These are phyloP conservation scores for Chorisops tibialis DNA, from an alignment of 2,888 invertebrate genomes.

Conservation along the genomic window DNA sequence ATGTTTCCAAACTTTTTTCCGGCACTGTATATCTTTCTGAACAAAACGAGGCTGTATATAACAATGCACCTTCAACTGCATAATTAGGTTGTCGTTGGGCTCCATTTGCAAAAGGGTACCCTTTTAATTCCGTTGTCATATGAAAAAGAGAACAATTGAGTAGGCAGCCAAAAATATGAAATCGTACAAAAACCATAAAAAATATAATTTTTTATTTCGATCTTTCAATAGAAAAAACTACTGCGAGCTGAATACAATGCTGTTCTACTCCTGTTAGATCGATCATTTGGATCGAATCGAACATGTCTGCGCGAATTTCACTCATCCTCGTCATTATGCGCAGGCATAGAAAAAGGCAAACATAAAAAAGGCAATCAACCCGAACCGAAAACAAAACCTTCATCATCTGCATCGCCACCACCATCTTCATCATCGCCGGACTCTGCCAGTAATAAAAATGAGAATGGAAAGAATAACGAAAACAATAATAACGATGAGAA, in stretches of 20 bases:
- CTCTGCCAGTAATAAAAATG: conserved; percentile 34
- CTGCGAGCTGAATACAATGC: conserved; percentile 43
- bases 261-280: conserved; percentile 42
- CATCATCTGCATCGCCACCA: neutral
- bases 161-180: too few species aligned
- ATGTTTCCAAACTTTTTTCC: too few species aligned
- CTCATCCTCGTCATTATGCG: conserved; percentile 9
- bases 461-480: conserved; percentile 57
- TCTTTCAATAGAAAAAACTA: conserved; percentile 4
- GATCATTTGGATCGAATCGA: conserved; percentile 43
- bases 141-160: too few species aligned
- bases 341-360: neutral
- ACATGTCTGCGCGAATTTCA: conserved; percentile 41
- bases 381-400: neutral
- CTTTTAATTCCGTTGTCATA: too few species aligned
- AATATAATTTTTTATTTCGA: too few species aligned
- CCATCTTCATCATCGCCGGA: conserved; percentile 20
- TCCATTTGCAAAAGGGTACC: too few species aligned
- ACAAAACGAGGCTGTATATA: too few species aligned
- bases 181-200: too few species aligned
- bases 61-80: too few species aligned
- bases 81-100: too few species aligned
- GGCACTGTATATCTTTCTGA: too few species aligned
- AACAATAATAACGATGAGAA: conserved; percentile 69
- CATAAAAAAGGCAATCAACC: neutral